Base-by-base conservation (phyloP, 2,113 vertebrate genomes). In the Ceyx margarethae region DNA sequence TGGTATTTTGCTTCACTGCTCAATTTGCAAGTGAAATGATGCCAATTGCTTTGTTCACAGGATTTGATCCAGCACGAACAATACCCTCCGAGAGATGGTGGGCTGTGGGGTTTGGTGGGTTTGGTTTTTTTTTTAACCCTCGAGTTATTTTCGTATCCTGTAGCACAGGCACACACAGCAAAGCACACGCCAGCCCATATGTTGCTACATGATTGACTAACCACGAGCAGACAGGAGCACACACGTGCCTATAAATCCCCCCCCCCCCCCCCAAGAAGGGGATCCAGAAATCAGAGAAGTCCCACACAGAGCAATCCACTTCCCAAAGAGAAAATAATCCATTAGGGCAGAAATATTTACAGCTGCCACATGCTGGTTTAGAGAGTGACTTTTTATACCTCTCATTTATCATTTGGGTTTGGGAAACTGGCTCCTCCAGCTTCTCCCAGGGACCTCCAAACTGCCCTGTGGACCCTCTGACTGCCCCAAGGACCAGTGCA, bases 1-100 rank as follows among this genome's bases (percentile, higher is more conserved):
- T 35, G 96, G 50, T 89, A 89, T 92, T 96, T 96, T 96, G 95
- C 96, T 89, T 51, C 14, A 2, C 94, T 85, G 95, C 94, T 96
- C 96, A 80, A 96, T 96, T 96, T 96, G 95, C 96, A 96, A 96
- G 95, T 92, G 96, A 96, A 96, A 96, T 96, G 60, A 93, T 51
- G 84, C 89, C 92, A 85, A 85, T 93, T 89, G 94, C 94, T 95
- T 93, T 95, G 94, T 95, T 96, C 94, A 40, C 64, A 40, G 92
- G 68, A 51, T 94, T 91, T 85, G 78, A 76, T 79, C 89, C 86
- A 29, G 74, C 89, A 48, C 1, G 87, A 94, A 89, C 81, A 89
- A 94, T 85, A 51, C 66, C 61, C 20, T 43, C 66, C 83, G 31
- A 9, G 0, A 69, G 74, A 54, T 25, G 10, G 11, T 28, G 28